Conservation (phyloP, 2,797 vertebrate genomes). For the Oreochromis grahami region DNA sequence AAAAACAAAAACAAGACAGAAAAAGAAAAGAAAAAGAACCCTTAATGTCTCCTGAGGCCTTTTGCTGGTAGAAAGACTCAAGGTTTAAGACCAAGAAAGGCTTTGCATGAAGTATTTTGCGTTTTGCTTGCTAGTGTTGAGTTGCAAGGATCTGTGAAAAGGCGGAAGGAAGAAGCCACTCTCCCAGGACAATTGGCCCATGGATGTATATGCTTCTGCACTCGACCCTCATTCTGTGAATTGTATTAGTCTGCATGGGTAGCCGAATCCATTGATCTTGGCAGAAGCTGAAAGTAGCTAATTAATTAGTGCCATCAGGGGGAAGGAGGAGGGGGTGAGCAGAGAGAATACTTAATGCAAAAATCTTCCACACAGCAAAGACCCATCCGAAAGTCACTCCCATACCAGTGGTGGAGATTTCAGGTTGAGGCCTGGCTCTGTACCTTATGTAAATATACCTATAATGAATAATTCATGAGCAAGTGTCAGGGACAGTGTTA, state of each 20-base stretch:
- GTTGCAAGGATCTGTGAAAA: not conserved
- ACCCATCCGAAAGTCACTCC: conserved; percentile 8
- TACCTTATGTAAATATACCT: conserved; percentile 56
- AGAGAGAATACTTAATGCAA: conserved; percentile 7
- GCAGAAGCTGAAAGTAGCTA: conserved; percentile 49
- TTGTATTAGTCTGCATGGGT: conserved; percentile 18
- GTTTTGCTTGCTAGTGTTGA: conserved; percentile 27
- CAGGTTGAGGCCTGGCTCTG: conserved; percentile 22
- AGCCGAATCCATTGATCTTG: conserved; percentile 50
- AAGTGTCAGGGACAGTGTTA: conserved; percentile 39
- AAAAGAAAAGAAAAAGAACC: not conserved
- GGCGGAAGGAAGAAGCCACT: not conserved
- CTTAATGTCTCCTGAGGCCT: not conserved
- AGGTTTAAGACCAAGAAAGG: not conserved
- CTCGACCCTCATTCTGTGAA: conserved; percentile 13
- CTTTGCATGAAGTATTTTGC: conserved; percentile 9
- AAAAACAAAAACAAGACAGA: not conserved
- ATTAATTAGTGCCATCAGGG: conserved; percentile 44
- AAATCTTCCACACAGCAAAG: conserved; percentile 18
- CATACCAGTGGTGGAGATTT: conserved; percentile 5
- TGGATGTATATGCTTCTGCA: conserved; percentile 23
- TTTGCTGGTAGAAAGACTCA: not conserved
- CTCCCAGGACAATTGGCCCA: conserved; percentile 7
- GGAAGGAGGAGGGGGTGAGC: not conserved
- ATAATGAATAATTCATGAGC: conserved; percentile 54